These are phyloP conservation scores for Polydesmus complanatus DNA, from an alignment of 2,888 invertebrate species.

Conservation along the genomic window DNA sequence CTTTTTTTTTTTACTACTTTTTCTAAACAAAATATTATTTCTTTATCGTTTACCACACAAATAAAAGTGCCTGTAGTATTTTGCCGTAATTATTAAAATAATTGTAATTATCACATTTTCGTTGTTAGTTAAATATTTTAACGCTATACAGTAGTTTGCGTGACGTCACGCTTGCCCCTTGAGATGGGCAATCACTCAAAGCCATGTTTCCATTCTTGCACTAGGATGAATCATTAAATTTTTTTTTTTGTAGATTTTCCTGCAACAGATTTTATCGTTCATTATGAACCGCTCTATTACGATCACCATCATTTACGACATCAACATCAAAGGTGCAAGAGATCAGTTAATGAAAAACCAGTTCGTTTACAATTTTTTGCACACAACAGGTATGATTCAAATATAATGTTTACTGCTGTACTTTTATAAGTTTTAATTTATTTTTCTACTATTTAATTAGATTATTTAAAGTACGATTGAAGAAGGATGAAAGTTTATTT, in stretches of 20 bases:
- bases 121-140: background rate
- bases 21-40: too few species aligned
- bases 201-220: background rate
- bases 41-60: too few species aligned
- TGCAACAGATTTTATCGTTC: slow-evolving; percentile 59
- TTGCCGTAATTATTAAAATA: too few species aligned
- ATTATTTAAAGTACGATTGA: slow-evolving; percentile 23
- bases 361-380: slow-evolving; percentile 48
- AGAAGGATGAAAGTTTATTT: slow-evolving; percentile 60
- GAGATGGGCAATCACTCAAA: background rate
- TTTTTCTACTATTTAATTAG: background rate
- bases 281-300: slow-evolving; percentile 66
- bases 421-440: background rate
- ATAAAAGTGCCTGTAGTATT: too few species aligned
- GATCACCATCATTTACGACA: slow-evolving; percentile 40
- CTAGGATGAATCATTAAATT: slow-evolving; percentile 2
- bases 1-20: too few species aligned
- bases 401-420: background rate
- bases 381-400: slow-evolving; percentile 45
- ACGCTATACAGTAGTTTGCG: background rate
- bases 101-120: too few species aligned
- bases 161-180: background rate
- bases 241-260: slow-evolving; percentile 43
- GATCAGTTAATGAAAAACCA: slow-evolving; percentile 35
- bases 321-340: slow-evolving; percentile 36